Conservation (phyloP, 2,888 invertebrate species). For the Rosalia funebris region DNA sequence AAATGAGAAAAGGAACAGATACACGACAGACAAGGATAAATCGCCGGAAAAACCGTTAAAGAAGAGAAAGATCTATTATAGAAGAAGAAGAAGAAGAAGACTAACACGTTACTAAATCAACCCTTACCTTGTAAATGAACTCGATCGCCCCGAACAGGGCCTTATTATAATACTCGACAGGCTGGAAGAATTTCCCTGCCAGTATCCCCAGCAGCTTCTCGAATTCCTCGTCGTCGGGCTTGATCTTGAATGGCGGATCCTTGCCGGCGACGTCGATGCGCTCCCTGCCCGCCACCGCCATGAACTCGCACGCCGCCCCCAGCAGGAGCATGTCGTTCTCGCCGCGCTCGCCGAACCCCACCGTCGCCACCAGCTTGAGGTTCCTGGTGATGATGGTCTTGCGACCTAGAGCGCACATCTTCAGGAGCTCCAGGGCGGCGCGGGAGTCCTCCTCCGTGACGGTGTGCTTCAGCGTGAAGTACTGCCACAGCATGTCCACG, state of each 20-base stretch:
- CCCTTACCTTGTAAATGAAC: constrained; percentile 69
- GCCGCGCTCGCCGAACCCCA: constrained; percentile 73
- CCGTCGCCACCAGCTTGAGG: constrained; percentile 69
- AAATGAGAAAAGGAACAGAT: no score
- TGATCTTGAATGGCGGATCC: constrained; percentile 58
- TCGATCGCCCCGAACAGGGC: constrained; percentile 70
- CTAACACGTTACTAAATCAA: no score
- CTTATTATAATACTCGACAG: constrained; percentile 67
- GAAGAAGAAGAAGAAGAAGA: no score
- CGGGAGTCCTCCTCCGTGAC: constrained; percentile 77
- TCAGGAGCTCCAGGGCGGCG: constrained; percentile 79
- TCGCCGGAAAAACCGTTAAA: no score
- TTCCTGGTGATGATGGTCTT: constrained; percentile 66
- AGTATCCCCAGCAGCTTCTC: constrained; percentile 65
- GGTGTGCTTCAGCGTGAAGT: constrained; percentile 76
- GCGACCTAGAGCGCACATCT: constrained; percentile 73
- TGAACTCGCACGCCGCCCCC: constrained; percentile 69
- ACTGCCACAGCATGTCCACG: constrained; percentile 84
- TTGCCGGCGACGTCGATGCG: constrained; percentile 56
- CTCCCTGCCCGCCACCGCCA: constrained; percentile 65
- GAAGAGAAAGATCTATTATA: no score
- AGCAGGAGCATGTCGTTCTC: constrained; percentile 68
- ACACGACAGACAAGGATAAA: no score
- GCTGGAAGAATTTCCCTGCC: constrained; percentile 63
- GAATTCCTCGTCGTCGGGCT: constrained; percentile 69